These are phyloP conservation scores for Corythornis leucogaster DNA, from an alignment of 2,797 vertebrate genomes.

Conservation along the genomic window DNA sequence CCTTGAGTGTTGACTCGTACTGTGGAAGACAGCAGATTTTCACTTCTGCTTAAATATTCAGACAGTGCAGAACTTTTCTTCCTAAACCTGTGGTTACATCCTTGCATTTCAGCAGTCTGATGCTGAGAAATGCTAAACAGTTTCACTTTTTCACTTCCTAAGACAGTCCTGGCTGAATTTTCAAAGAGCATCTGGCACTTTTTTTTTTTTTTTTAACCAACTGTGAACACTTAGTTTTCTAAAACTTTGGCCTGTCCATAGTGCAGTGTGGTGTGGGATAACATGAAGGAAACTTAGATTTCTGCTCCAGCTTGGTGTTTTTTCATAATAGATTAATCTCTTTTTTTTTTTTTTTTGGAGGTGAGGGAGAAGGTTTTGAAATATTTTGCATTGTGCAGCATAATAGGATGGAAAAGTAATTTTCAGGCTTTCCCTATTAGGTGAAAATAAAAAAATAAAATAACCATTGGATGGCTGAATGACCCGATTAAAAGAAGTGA, in stretches of 20 bases:
- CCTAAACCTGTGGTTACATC: background rate
- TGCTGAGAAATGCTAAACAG: background rate
- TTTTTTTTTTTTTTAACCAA: background rate
- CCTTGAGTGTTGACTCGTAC: background rate
- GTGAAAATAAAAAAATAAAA: constrained; percentile 8
- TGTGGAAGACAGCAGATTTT: background rate
- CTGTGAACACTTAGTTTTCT: background rate
- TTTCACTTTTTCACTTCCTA: background rate
- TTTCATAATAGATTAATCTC: constrained; percentile 14
- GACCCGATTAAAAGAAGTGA: constrained; percentile 12
- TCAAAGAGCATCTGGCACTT: background rate
- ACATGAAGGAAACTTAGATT: constrained; percentile 36
- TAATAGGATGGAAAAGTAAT: background rate
- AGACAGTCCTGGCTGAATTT: background rate
- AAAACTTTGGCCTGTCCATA: background rate
- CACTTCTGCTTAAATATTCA: background rate
- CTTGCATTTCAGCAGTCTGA: background rate
- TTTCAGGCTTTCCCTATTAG: constrained; percentile 6
- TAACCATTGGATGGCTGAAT: background rate
- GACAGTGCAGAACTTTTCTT: background rate
- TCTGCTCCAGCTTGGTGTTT: constrained; percentile 7
- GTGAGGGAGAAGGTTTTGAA: background rate
- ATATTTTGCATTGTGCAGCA: constrained; percentile 13
- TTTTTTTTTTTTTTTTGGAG: background rate
- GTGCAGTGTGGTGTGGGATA: background rate